Evolutionary conservation across 1,140 invertebrate genomes (phyloP).

Genomic region (Odontomachus brunneus): DNA sequence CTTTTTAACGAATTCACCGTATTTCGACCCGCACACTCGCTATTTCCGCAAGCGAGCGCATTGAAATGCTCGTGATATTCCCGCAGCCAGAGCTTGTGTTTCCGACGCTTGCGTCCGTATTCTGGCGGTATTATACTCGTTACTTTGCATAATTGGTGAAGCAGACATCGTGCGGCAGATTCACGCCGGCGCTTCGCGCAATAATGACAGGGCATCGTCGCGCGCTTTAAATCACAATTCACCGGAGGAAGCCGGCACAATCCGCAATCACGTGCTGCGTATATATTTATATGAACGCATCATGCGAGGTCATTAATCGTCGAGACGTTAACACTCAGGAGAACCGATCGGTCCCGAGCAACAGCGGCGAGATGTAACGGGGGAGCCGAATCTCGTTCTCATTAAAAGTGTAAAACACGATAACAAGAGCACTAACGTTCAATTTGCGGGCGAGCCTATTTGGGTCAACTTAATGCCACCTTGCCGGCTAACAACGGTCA

Average conservation of each 20-base stretch:
- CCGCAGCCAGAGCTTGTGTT: background rate
- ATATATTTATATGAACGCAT: too few species aligned
- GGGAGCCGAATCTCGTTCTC: conserved; percentile 19
- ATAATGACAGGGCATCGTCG: background rate
- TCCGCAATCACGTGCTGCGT: too few species aligned
- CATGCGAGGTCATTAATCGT: too few species aligned
- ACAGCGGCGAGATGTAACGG: too few species aligned
- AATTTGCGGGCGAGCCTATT: conserved; percentile 41
- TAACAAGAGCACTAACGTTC: conserved; percentile 13
- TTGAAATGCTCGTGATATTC: conserved; percentile 1
- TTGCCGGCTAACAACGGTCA: conserved; percentile 46
- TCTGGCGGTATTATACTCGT: conserved; percentile 9
- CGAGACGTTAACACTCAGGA: too few species aligned
- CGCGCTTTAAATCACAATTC: too few species aligned
- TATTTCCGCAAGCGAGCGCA: background rate
- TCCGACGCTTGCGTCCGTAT: background rate
- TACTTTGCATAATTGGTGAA: conserved; percentile 21
- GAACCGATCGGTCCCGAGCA: too few species aligned
- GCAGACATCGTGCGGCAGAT: conserved; percentile 3
- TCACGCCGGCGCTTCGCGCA: background rate
- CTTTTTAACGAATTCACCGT: conserved; percentile 18
- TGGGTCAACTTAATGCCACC: conserved; percentile 45
- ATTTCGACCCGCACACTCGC: background rate
- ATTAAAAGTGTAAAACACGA: background rate
- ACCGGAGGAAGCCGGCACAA: too few species aligned